Evolutionary conservation across 2,888 invertebrate species (phyloP).

Genomic region (Hybos culiciformis): DNA sequence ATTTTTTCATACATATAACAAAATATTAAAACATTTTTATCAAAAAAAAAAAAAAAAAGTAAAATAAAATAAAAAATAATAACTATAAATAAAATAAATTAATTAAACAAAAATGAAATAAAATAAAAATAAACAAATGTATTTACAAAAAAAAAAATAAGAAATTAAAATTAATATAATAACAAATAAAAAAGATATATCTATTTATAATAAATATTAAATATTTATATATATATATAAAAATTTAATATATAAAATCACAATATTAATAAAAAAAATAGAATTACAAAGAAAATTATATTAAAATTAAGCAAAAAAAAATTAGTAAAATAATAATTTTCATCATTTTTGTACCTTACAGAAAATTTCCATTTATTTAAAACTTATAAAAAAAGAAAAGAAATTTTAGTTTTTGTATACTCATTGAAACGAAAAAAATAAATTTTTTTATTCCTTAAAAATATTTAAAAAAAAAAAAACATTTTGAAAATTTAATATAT

Average conservation of each 20-base stretch:
- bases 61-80: background rate
- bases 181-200: background rate
- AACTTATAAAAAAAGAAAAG: too few species aligned
- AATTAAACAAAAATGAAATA: slow-evolving; percentile 1
- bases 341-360: too few species aligned
- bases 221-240: slow-evolving; percentile 3
- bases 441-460: too few species aligned
- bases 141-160: background rate
- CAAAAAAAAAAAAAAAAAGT: background rate
- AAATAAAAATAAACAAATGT: background rate
- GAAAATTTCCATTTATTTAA: too few species aligned
- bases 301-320: background rate
- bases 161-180: background rate
- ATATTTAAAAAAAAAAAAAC: too few species aligned
- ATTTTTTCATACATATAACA: too few species aligned
- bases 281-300: background rate
- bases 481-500: too few species aligned
- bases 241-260: background rate
- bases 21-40: too few species aligned
- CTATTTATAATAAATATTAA: background rate
- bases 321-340: too few species aligned
- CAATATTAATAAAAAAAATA: background rate
- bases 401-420: too few species aligned
- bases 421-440: too few species aligned
- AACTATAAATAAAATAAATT: background rate